Conservation (phyloP, 2,888 invertebrate genomes). For the Cordilura impudica region DNA sequence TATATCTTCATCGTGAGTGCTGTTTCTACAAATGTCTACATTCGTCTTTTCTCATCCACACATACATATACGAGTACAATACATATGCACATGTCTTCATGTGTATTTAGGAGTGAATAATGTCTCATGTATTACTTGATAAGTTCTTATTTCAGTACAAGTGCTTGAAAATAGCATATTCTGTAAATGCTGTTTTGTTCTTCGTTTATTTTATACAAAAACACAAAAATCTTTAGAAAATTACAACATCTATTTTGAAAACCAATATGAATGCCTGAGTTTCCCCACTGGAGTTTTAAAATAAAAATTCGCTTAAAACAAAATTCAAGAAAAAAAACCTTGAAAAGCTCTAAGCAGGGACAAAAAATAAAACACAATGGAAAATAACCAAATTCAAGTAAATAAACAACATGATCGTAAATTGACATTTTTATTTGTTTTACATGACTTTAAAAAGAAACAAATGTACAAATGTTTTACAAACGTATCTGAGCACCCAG, state of each 20-base stretch:
- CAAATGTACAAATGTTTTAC: neutral
- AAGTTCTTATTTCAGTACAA: constrained; percentile 1
- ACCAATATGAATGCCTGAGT: neutral
- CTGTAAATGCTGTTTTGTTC: neutral
- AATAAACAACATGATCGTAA: constrained; percentile 22
- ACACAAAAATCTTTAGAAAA: neutral
- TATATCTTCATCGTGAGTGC: neutral
- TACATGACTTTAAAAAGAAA: constrained; percentile 24
- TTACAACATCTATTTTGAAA: neutral
- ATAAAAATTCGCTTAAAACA: constrained; percentile 6
- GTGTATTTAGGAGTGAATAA: constrained; percentile 7
- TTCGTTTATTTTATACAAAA: neutral
- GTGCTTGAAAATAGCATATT: constrained; percentile 4
- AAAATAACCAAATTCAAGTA: constrained; percentile 13
- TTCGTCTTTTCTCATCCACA: constrained; percentile 21
- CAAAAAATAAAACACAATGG: neutral
- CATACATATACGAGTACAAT: neutral
- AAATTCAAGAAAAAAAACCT: neutral
- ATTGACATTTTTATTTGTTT: constrained; percentile 31
- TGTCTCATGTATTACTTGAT: constrained; percentile 13
- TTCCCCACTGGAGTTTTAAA: neutral
- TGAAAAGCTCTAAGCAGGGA: no score
- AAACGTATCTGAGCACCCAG: neutral
- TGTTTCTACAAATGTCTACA: constrained; percentile 34
- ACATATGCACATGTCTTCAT: neutral